phyloP scores from a whole-genome alignment of 1,140 invertebrate genomes.

The Drosophila suzukii region DNA sequence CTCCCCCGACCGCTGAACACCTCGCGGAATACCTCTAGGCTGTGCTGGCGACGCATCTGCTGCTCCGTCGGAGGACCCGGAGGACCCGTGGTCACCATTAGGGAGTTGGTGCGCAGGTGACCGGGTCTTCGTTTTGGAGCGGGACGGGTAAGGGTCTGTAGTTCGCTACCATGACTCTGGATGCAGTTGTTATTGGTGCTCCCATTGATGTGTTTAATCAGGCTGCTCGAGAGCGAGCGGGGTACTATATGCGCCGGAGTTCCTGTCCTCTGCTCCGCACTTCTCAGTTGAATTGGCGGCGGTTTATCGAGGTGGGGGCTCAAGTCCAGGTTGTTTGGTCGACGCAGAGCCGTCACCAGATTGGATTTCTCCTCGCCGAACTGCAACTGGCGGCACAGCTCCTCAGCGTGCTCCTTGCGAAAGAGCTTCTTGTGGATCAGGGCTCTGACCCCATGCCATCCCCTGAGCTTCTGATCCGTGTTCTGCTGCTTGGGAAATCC shows the following conservation, averaged over 20 bases:
- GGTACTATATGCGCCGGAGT: conserved; percentile 78
- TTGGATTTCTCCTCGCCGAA: conserved; percentile 79
- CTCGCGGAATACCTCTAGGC: conserved; percentile 89
- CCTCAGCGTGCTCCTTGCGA: conserved; percentile 68
- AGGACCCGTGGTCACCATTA: conserved; percentile 48
- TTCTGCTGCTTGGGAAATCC: conserved; percentile 84
- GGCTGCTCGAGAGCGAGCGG: conserved; percentile 73
- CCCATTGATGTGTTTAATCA: conserved; percentile 72
- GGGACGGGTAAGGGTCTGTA: conserved; percentile 52
- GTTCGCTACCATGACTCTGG: conserved; percentile 59
- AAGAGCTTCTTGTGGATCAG: conserved; percentile 83
- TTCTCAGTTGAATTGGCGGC: conserved; percentile 59
- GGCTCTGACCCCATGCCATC: conserved; percentile 82
- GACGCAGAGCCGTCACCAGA: conserved; percentile 63
- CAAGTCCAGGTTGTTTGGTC: conserved; percentile 81
- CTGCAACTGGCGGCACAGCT: conserved; percentile 66
- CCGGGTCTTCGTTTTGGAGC: conserved; percentile 59
- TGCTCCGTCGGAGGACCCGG: conserved; percentile 53
- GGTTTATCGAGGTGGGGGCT: conserved; percentile 48
- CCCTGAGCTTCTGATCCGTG: conserved; percentile 77
- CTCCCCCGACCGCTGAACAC: conserved; percentile 86
- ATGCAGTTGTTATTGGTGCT: conserved; percentile 50
- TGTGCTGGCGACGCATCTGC: conserved; percentile 85
- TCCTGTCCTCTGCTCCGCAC: conserved; percentile 66
- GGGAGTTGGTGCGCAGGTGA: conserved; percentile 71